phyloP scores from a whole-genome alignment of 1,140 invertebrate species.

The Aphis gossypii region DNA sequence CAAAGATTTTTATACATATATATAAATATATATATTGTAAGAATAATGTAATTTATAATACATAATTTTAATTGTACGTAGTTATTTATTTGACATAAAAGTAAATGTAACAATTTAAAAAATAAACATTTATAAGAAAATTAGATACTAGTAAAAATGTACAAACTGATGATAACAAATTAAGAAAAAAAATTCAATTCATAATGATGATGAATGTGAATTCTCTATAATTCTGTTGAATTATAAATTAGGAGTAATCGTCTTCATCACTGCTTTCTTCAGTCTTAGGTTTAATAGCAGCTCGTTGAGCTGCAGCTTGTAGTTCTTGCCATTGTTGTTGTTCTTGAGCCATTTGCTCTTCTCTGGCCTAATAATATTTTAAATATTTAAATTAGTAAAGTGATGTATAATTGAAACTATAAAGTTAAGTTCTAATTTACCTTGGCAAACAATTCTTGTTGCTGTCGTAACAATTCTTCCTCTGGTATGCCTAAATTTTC shows the following conservation, averaged over 20 bases:
- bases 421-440: constrained; percentile 63
- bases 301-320: constrained; percentile 80
- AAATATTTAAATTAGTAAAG: not conserved
- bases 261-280: constrained; percentile 61
- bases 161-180: not conserved
- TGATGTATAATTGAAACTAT: not conserved
- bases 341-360: constrained; percentile 86
- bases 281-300: constrained; percentile 65
- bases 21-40: not conserved
- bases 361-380: constrained; percentile 71
- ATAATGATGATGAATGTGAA: not conserved
- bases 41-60: not conserved
- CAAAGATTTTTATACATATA: not conserved
- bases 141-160: constrained; percentile 30
- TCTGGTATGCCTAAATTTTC: constrained; percentile 98
- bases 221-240: not conserved
- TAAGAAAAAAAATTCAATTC: not conserved
- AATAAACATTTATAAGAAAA: not conserved
- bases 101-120: constrained; percentile 11
- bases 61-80: not conserved
- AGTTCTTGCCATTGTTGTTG: constrained; percentile 89
- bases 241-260: constrained; percentile 58
- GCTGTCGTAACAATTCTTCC: constrained; percentile 94
- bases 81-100: constrained; percentile 7
- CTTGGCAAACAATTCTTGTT: constrained; percentile 97